Evolutionary conservation across 2,113 vertebrate species (phyloP).

Genomic region (Xenotilapia longispinis): DNA sequence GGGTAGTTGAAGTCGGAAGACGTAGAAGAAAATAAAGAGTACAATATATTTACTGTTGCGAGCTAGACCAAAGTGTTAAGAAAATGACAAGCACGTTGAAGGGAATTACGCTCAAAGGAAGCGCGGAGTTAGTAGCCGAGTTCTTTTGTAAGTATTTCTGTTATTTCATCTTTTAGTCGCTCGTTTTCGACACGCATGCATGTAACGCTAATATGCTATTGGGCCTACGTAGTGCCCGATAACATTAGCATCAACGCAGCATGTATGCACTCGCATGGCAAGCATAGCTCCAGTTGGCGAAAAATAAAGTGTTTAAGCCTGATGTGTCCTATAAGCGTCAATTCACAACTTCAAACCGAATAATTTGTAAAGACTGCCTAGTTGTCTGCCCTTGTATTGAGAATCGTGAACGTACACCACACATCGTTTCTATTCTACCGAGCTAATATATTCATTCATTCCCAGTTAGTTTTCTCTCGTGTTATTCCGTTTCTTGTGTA

Average conservation of each 20-base stretch:
- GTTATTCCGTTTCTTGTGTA: neutral
- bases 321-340: neutral
- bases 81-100: slow-evolving; percentile 71
- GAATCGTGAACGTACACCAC: neutral
- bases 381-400: neutral
- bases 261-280: neutral
- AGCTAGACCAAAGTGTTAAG: neutral
- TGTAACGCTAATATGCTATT: neutral
- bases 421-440: neutral
- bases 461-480: neutral
- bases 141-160: slow-evolving; percentile 84
- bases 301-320: neutral
- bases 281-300: neutral
- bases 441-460: neutral
- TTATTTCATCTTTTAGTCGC: neutral
- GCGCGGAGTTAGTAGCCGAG: slow-evolving; percentile 87
- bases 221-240: neutral
- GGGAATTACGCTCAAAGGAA: slow-evolving; percentile 88
- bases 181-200: neutral
- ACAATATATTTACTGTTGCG: neutral
- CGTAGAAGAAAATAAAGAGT: neutral
- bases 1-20: slow-evolving; percentile 11
- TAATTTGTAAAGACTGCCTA: neutral
- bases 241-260: neutral
- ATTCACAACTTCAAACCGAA: neutral